Evolutionary conservation across 2,797 vertebrate species (phyloP).

Genomic region (Tenualosa ilisha): DNA sequence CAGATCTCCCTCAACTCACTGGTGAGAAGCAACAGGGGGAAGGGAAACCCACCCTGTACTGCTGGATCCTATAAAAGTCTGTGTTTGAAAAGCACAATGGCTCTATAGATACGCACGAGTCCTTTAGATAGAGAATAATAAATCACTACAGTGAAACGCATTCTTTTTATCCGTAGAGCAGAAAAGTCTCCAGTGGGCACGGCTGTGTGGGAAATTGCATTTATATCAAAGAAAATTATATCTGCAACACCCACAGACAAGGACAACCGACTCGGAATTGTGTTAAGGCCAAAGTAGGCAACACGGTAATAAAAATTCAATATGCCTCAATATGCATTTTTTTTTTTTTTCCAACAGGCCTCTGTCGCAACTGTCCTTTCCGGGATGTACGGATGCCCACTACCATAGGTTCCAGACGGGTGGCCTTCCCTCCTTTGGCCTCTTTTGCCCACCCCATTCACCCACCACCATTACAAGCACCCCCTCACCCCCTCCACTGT

Average conservation of each 20-base stretch:
- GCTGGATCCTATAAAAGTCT: neutral
- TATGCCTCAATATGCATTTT: neutral
- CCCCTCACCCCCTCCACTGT: slow-evolving; percentile 31
- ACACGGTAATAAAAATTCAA: neutral
- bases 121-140: neutral
- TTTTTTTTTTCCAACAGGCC: neutral
- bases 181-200: neutral
- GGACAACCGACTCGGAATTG: neutral
- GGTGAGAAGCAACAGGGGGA: slow-evolving; percentile 36
- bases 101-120: neutral
- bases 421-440: neutral
- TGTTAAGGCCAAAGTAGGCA: neutral
- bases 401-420: neutral
- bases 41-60: neutral
- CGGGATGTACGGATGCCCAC: neutral
- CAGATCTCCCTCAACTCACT: slow-evolving; percentile 40
- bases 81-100: neutral
- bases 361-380: neutral
- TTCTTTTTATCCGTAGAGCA: neutral
- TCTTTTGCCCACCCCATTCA: neutral
- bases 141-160: neutral
- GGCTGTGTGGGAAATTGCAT: slow-evolving; percentile 2
- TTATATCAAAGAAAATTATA: neutral
- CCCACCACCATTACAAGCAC: slow-evolving; percentile 15
- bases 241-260: neutral